Evolutionary conservation across 2,113 vertebrate genomes (phyloP), one percentile per base, ranked within the genome.

Genomic region (Odontesthes bonariensis): DNA sequence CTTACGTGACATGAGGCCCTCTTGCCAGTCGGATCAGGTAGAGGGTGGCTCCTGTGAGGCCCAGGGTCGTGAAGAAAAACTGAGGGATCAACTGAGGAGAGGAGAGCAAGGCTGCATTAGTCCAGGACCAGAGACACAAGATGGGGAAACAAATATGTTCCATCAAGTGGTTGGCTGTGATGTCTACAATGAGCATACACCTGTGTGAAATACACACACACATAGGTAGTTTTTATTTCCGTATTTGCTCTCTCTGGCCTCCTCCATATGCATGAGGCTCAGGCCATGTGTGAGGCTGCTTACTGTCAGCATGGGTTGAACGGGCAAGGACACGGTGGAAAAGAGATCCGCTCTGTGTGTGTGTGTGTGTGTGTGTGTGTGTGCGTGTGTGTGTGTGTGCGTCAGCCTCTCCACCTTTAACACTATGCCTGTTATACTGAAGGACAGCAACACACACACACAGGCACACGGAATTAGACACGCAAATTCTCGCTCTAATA

Each of bases 231-330:
- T 92, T 85, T 86, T 92, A 87, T 93, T 93, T 80, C 68, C 83
- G 81, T 88, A 88, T 87, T 81, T 60, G 56, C 78, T 82, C 84
- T 81, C 55, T 65, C 69, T 77, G 79, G 76, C 77, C 92, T 93
- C 81, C 70, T 94, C 77, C 88, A 94, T 94, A 93, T 94, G 91
- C 79, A 93, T 94, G 90, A 92, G 90, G 60, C 52, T 66, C 81
- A 72, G 83, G 86, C 84, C 75, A 77, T 88, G 88, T 90, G 88
- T 89, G 88, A 87, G 86, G 83, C 85, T 16, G 86, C 84, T 92
- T 83, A 77, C 90, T 93, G 92, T 93, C 92, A 91, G 89, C 80
- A 62, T 69, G 89, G 89, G 90, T 86, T 93, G 89, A 92, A 85
- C 70, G 69, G 92, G 82, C 91, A 94, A 94, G 93, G 91, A 91